Evolutionary conservation across 1,140 invertebrate species (phyloP).

Genomic region (Littorina saxatilis): DNA sequence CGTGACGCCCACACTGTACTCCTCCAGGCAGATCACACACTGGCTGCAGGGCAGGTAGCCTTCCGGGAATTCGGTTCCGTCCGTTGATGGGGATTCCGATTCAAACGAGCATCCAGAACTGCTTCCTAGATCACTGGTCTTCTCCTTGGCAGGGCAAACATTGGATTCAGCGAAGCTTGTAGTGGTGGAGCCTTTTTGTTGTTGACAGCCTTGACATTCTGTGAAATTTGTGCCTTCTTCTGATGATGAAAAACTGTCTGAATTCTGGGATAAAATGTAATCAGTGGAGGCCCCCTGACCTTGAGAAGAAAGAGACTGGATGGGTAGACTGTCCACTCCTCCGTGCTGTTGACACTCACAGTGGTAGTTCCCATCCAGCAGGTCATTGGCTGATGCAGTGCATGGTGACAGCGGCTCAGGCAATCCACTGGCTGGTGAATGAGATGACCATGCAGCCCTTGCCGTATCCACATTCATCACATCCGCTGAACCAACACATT

Average conservation of each 20-base stretch:
- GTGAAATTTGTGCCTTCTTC: no score
- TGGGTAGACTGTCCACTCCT: background rate
- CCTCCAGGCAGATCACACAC: slow-evolving; percentile 80
- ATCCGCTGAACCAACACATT: background rate
- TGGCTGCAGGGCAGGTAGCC: slow-evolving; percentile 67
- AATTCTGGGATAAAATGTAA: no score
- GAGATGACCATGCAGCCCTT: background rate
- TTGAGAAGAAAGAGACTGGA: background rate
- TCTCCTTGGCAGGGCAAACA: background rate
- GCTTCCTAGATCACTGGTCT: background rate
- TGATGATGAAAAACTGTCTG: no score
- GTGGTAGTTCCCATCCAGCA: slow-evolving; percentile 41
- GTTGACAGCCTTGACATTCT: no score
- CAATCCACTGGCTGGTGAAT: background rate
- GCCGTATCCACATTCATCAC: no score
- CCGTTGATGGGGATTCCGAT: background rate
- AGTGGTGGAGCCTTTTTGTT: no score
- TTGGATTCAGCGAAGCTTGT: background rate
- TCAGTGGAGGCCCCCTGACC: background rate
- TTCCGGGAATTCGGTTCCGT: slow-evolving; percentile 35
- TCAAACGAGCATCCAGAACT: background rate
- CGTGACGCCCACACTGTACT: slow-evolving; percentile 69
- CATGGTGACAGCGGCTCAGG: background rate
- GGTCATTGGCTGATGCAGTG: slow-evolving; percentile 24
- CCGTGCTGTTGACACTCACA: slow-evolving; percentile 20